phyloP scores from a whole-genome alignment of 2,888 invertebrate genomes.

The Ectemnius continuus region DNA sequence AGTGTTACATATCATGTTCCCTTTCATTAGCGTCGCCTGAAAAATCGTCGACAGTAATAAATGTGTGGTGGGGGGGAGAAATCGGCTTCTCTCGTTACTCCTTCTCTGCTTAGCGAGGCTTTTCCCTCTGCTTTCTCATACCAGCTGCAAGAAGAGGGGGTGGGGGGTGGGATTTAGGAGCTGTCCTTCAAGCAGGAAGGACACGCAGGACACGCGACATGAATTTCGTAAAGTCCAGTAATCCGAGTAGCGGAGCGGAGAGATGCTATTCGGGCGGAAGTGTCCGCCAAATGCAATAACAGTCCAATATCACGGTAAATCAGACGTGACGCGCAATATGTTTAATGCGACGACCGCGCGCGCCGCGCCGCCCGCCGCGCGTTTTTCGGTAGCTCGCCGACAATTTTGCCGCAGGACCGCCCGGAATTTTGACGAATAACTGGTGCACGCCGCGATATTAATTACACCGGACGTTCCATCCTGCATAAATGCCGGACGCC shows the following conservation, averaged over 20 bases:
- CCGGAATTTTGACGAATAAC: not conserved
- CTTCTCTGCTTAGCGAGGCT: not conserved
- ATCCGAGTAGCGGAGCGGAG: not conserved
- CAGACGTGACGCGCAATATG: not conserved
- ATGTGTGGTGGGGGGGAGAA: no score
- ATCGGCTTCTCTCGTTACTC: no score
- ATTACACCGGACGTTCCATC: not conserved
- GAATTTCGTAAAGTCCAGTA: not conserved
- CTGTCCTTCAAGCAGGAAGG: no score
- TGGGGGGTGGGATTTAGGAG: no score
- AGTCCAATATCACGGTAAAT: slow-evolving; percentile 5
- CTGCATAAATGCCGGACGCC: no score
- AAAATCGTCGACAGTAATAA: no score
- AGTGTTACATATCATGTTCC: no score
- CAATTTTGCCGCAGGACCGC: not conserved
- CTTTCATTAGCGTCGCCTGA: no score
- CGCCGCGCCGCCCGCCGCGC: no score
- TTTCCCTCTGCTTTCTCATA: no score
- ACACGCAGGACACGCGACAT: not conserved
- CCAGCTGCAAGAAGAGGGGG: no score
- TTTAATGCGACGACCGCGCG: not conserved
- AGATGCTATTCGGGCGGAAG: not conserved
- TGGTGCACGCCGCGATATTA: not conserved
- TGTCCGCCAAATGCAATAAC: not conserved
- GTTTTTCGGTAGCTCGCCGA: not conserved